Percentiles rank a stretch among this genome's conserved stretches.
Conservation (phyloP, 2,888 invertebrate species). For the Seira musarum region DNA sequence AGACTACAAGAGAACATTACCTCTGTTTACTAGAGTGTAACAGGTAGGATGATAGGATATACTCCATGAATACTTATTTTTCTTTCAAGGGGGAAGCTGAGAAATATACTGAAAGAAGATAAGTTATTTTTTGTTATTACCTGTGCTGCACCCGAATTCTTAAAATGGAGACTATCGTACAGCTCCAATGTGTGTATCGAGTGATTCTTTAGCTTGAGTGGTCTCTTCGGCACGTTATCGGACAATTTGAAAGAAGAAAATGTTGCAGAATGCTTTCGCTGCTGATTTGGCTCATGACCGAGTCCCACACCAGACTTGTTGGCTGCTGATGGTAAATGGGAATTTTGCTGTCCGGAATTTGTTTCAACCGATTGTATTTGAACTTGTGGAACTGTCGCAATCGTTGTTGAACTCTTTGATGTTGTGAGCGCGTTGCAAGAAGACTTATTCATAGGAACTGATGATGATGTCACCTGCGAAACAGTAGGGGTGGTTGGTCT, state of each 20-base stretch:
- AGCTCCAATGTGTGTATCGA: conserved; percentile 63
- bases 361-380: conserved; percentile 39
- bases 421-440: conserved; percentile 14
- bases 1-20: neutral
- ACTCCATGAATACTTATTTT: too few species aligned
- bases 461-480: neutral
- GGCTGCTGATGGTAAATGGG: neutral
- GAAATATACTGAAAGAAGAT: too few species aligned
- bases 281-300: conserved; percentile 25
- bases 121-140: conserved; percentile 36
- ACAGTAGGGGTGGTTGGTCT: conserved; percentile 17
- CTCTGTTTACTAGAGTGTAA: conserved; percentile 1
- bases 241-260: conserved; percentile 52
- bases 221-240: conserved; percentile 57
- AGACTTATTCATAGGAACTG: neutral
- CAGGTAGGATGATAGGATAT: conserved; percentile 2
- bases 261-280: conserved; percentile 55
- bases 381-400: conserved; percentile 42
- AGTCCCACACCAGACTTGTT: neutral
- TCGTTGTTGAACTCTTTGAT: neutral
- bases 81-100: too few species aligned
- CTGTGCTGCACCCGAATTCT: conserved; percentile 54
- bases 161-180: conserved; percentile 68
- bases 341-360: neutral
- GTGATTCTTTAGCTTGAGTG: conserved; percentile 68